A percentile compares a stretch with the other conserved stretches of the same genome.
phyloP scores from a whole-genome alignment of 2,888 invertebrate species.

The Nemapogon koenigi region DNA sequence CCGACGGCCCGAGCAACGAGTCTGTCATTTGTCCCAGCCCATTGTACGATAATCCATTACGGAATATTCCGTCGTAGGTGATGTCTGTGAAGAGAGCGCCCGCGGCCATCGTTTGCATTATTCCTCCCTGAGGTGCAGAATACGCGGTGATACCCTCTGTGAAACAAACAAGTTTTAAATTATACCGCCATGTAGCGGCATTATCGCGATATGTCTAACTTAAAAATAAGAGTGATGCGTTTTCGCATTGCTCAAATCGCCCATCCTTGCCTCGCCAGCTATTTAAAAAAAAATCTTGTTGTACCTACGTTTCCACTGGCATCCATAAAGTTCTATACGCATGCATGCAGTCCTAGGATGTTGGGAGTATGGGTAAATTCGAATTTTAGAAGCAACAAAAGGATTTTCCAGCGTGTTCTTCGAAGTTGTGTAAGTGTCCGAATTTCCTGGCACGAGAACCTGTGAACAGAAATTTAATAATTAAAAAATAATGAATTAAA shows the following conservation, averaged over 20 bases:
- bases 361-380: constrained; percentile 87
- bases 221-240: no score
- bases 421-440: constrained; percentile 76
- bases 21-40: constrained; percentile 87
- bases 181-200: constrained; percentile 31
- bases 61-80: constrained; percentile 77
- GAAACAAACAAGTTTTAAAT: constrained; percentile 30
- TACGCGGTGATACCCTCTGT: constrained; percentile 73
- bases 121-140: constrained; percentile 70
- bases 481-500: neutral
- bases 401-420: constrained; percentile 79
- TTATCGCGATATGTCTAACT: neutral
- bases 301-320: constrained; percentile 65
- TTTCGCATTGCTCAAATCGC: no score
- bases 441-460: constrained; percentile 74
- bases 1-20: constrained; percentile 72
- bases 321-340: constrained; percentile 91
- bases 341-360: constrained; percentile 90
- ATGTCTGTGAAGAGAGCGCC: constrained; percentile 76
- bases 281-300: neutral
- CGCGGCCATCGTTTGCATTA: constrained; percentile 69
- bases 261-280: constrained; percentile 6
- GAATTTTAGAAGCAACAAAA: constrained; percentile 83
- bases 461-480: constrained; percentile 38
- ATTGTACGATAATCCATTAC: constrained; percentile 60